phyloP scores from a whole-genome alignment of 92 coral and sea anemone genomes.

The Parazoanthus darwini region DNA sequence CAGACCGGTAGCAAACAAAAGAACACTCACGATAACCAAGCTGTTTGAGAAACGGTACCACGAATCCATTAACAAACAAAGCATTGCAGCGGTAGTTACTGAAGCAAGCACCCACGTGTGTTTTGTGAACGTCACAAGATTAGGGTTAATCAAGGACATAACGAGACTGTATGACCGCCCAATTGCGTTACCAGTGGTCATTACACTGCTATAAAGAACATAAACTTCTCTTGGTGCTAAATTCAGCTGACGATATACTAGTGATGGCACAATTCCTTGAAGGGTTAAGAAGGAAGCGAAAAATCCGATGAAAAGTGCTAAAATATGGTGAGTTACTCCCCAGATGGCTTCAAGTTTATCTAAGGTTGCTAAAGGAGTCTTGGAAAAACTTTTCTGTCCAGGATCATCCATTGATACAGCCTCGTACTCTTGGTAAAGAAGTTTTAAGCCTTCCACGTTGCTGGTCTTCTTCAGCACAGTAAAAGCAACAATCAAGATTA shows the following conservation, averaged over 20 bases:
- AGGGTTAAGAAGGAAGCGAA: not conserved
- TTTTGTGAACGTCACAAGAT: not conserved
- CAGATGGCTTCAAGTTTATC: not conserved
- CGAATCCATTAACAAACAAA: too few species aligned
- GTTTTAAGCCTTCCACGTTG: not conserved
- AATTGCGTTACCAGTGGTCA: not conserved
- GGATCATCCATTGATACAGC: not conserved
- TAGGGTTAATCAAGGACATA: not conserved
- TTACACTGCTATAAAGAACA: constrained; percentile 1
- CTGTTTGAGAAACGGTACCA: not conserved
- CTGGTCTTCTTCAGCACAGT: too few species aligned
- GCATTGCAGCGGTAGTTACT: not conserved
- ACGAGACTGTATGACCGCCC: constrained; percentile 1
- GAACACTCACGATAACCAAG: not conserved
- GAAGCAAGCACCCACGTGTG: not conserved
- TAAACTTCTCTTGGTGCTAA: constrained; percentile 11
- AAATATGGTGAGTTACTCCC: not conserved
- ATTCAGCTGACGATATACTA: not conserved
- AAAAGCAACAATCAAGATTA: not conserved
- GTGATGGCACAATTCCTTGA: not conserved
- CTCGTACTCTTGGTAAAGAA: not conserved
- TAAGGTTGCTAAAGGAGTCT: not conserved
- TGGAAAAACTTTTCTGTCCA: not conserved
- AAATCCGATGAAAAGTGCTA: not conserved
- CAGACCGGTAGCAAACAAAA: not conserved